A percentile compares a stretch with the other conserved stretches of the same genome.
Evolutionary conservation across 2,888 invertebrate species (phyloP).

Genomic region (Nebria salina): DNA sequence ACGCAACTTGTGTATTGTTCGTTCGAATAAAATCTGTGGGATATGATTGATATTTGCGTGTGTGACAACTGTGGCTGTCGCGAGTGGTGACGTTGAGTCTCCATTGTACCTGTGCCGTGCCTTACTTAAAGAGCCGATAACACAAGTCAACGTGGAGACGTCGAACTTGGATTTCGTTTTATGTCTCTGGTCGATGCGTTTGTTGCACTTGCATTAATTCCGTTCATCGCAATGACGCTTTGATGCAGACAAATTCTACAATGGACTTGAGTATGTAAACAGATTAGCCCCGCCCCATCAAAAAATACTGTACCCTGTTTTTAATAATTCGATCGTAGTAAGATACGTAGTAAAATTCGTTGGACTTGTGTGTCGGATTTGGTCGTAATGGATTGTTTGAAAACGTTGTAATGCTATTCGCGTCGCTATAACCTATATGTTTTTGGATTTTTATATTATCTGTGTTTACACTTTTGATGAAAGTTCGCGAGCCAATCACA

Average conservation of each 20-base stretch:
- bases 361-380: not conserved
- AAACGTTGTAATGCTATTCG: not conserved
- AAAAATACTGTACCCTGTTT: conserved; percentile 50
- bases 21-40: conserved; percentile 16
- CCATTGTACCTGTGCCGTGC: conserved; percentile 61
- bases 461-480: conserved; percentile 7
- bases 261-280: conserved; percentile 59
- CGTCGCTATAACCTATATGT: conserved; percentile 4
- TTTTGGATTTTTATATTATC: conserved; percentile 9
- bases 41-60: conserved; percentile 38
- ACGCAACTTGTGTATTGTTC: conserved; percentile 30
- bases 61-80: conserved; percentile 56
- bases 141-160: conserved; percentile 44
- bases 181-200: conserved; percentile 32
- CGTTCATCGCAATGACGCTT: conserved; percentile 26
- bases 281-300: conserved; percentile 63
- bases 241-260: conserved; percentile 41
- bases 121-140: conserved; percentile 50
- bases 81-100: conserved; percentile 62
- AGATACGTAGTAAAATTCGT: not conserved
- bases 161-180: conserved; percentile 25
- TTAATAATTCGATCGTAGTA: conserved; percentile 34
- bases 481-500: not conserved
- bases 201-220: conserved; percentile 27
- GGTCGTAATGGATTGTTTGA: not conserved